Percentiles rank a stretch among this genome's conserved stretches.
Evolutionary conservation across 2,797 vertebrate species (phyloP).

Genomic region (Erithacus rubecula): DNA sequence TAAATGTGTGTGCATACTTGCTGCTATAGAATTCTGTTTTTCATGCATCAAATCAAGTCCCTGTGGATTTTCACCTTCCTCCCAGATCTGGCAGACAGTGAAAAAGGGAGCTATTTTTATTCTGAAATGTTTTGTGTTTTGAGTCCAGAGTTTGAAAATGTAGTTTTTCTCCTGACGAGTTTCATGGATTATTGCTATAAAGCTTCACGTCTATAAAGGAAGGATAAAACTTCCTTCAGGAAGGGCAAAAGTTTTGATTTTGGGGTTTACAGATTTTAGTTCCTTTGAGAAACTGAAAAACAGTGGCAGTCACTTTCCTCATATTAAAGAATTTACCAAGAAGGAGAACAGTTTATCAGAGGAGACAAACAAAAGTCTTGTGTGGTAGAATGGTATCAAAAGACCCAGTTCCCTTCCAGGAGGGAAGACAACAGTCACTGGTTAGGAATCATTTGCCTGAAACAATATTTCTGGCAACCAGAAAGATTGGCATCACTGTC

Average conservation of each 20-base stretch:
- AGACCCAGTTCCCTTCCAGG: neutral
- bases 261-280: neutral
- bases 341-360: neutral
- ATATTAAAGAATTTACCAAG: neutral
- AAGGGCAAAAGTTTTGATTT: neutral
- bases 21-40: constrained; percentile 36
- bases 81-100: constrained; percentile 53
- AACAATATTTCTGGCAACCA: neutral
- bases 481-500: neutral
- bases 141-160: constrained; percentile 11
- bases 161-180: constrained; percentile 1
- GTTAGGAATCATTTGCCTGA: neutral
- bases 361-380: neutral
- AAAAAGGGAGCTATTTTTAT: constrained; percentile 58
- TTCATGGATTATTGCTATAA: constrained; percentile 17
- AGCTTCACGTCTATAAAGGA: neutral
- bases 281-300: neutral
- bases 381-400: neutral
- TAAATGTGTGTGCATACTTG: neutral
- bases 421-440: neutral
- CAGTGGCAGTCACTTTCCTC: neutral
- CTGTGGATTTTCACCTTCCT: constrained; percentile 47
- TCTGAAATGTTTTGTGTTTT: constrained; percentile 38
- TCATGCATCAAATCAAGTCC: neutral
- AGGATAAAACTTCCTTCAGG: neutral